Base-by-base conservation (phyloP, 2,113 vertebrate species). In the Gallinago jamesoni region DNA sequence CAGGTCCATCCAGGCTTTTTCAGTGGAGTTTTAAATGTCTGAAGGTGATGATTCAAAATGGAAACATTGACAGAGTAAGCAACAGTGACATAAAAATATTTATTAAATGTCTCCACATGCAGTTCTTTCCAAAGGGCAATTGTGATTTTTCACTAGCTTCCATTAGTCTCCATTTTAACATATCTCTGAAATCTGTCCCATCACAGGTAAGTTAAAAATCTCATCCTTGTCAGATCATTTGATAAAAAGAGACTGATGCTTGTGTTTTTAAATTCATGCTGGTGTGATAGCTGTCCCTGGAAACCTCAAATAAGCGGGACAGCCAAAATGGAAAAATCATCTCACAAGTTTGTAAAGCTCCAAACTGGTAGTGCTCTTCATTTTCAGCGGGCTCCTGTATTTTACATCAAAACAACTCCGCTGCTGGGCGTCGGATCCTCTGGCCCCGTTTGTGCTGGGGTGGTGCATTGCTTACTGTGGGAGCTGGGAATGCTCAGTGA, bases 41-140 rank as follows among this genome's bases (percentile, higher is more conserved):
- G 45, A 91, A 69, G 31, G 24, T 52, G 39, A 31, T 92, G 92
- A 96, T 72, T 93, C 88, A 75, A 87, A 90, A 47, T 93, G 86
- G 94, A 96, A 93, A 93, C 48, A 79, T 1, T 93, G 80, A 87
- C 92, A 87, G 69, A 62, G 15, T 52, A 87, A 84, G 81, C 68
- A 86, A 63, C 55, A 64, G 52, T 62, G 72, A 60, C 33, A 67
- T 62, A 28, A 63, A 86, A 86, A 56, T 59, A 55, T 82, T 80
- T 92, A 64, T 77, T 87, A 63, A 24, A 12, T 14, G 19, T 90
- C 67, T 21, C 27, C 63, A 5, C 31, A 28, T 19, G 19, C 78
- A 64, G 1, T 85, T 76, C 28, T 91, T 85, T 97, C 81, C 81
- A 64, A 55, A 87, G 63, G 17, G 43, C 45, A 50, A 3, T 50